A percentile compares a stretch with the other conserved stretches of the same genome.
Evolutionary conservation across 2,888 invertebrate genomes (phyloP).

Genomic region (Pseudococcus jackbeardsleyi): DNA sequence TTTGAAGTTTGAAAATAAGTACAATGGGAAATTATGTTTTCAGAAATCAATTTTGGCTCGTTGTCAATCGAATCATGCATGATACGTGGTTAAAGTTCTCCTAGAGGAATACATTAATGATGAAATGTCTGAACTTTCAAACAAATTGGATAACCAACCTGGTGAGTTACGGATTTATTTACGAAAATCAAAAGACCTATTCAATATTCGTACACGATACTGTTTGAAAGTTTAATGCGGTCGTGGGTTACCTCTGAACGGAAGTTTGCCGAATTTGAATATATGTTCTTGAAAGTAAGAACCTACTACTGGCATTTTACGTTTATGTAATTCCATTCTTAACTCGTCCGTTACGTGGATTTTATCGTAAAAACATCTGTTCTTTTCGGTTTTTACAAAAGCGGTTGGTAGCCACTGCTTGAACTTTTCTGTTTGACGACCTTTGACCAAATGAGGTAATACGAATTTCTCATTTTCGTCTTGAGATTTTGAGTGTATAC

Average conservation of each 20-base stretch:
- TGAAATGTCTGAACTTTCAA: constrained; percentile 54
- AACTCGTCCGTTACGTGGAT: constrained; percentile 57
- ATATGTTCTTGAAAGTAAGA: constrained; percentile 56
- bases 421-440: constrained; percentile 38
- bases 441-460: constrained; percentile 47
- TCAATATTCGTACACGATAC: neutral
- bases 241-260: constrained; percentile 55
- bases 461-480: no score
- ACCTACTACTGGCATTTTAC: constrained; percentile 60
- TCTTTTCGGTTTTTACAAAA: constrained; percentile 33
- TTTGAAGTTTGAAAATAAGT: no score
- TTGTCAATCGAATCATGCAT: neutral
- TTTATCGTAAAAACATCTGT: neutral
- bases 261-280: constrained; percentile 59
- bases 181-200: neutral
- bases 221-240: constrained; percentile 11
- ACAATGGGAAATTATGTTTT: neutral
- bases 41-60: neutral
- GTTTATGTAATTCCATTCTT: constrained; percentile 58
- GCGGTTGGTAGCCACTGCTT: constrained; percentile 52
- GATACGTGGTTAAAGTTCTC: neutral
- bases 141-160: constrained; percentile 38
- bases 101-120: constrained; percentile 35
- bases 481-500: neutral
- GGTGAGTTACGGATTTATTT: neutral